Evolutionary conservation across 2,888 invertebrate species (phyloP).

Genomic region (Xanthorhoe spadicearia): DNA sequence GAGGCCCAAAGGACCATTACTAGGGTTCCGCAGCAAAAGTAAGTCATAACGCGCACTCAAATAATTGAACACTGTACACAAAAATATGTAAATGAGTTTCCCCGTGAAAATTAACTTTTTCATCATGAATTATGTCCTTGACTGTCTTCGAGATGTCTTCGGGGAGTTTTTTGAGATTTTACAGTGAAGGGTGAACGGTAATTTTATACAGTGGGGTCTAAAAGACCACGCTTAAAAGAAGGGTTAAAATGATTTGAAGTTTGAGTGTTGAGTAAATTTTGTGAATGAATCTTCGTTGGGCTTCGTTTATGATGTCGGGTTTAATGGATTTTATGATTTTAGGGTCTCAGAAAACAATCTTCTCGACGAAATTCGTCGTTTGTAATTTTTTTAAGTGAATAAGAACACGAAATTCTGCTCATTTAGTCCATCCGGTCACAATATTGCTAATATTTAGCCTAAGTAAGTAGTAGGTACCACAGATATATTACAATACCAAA

Average conservation of each 20-base stretch:
- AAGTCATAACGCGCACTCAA: constrained; percentile 66
- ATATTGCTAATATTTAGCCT: too few species aligned
- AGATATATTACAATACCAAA: too few species aligned
- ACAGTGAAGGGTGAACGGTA: constrained; percentile 57
- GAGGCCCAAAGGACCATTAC: constrained; percentile 72
- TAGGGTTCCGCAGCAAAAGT: constrained; percentile 65
- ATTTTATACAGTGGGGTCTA: constrained; percentile 55
- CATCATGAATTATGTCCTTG: constrained; percentile 83
- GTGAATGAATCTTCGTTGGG: constrained; percentile 36
- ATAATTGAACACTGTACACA: constrained; percentile 77
- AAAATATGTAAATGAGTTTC: constrained; percentile 82
- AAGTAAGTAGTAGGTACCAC: too few species aligned
- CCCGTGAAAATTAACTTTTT: constrained; percentile 83
- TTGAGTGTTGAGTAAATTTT: constrained; percentile 43
- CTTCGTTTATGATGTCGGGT: constrained; percentile 32
- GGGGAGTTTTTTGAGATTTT: constrained; percentile 82
- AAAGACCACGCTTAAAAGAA: constrained; percentile 52
- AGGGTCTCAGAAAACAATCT: constrained; percentile 25
- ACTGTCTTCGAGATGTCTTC: constrained; percentile 75
- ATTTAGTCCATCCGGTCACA: neutral
- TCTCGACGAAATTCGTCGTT: constrained; percentile 15
- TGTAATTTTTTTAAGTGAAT: neutral
- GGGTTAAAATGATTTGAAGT: constrained; percentile 58
- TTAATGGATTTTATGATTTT: constrained; percentile 34
- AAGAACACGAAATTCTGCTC: neutral